Conservation (phyloP, 2,888 invertebrate genomes). For the Tricholauxania praeusta region DNA sequence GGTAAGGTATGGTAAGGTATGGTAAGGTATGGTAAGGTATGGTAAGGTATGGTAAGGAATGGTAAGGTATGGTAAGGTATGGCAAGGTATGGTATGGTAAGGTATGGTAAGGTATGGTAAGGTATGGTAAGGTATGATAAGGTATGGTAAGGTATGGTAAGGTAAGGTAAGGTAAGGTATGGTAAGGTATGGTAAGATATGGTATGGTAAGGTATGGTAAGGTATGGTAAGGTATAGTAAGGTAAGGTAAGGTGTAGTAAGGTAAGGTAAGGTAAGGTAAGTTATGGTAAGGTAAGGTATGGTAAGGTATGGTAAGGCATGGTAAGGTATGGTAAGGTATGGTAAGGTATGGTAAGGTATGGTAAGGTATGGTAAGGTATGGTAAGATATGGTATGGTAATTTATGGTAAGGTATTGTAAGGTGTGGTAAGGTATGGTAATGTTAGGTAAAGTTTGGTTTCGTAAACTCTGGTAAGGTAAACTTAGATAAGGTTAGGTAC, state of each 20-base stretch:
- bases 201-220: not conserved
- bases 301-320: slow-evolving; percentile 12
- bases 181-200: not conserved
- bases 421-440: too few species aligned
- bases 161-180: not conserved
- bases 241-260: not conserved
- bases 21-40: slow-evolving; percentile 10
- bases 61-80: not conserved
- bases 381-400: not conserved
- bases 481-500: too few species aligned
- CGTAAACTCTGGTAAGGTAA: too few species aligned
- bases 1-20: too few species aligned
- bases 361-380: not conserved
- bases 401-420: not conserved
- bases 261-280: not conserved
- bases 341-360: not conserved
- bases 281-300: slow-evolving; percentile 1
- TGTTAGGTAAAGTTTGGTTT: too few species aligned
- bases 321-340: slow-evolving; percentile 9
- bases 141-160: not conserved
- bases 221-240: slow-evolving; percentile 11
- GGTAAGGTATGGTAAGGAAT: not conserved
- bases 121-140: not conserved
- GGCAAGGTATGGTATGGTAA: not conserved
- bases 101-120: not conserved